Percentiles rank a stretch among this genome's conserved stretches.
Conservation (phyloP, 2,113 vertebrate species). For the Hydropotes inermis region DNA sequence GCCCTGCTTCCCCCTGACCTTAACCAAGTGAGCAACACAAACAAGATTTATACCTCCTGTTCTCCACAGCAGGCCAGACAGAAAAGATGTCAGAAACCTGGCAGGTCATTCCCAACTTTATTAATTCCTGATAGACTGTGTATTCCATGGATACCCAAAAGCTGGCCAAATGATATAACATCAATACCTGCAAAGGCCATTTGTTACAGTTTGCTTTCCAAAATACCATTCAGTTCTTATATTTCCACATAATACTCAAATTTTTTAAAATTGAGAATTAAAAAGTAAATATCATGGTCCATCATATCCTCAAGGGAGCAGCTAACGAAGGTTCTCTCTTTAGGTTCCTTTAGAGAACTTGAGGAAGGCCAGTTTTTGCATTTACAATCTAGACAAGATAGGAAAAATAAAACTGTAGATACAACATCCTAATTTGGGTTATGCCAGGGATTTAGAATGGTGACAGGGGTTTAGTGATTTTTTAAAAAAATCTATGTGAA, state of each 20-base stretch:
- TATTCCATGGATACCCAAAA: not conserved
- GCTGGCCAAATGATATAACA: not conserved
- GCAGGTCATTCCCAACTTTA: not conserved
- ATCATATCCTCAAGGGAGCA: not conserved
- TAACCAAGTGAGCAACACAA: not conserved
- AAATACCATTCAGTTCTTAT: not conserved
- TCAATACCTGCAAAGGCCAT: not conserved
- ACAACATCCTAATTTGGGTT: not conserved
- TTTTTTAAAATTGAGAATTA: not conserved
- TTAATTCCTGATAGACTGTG: not conserved
- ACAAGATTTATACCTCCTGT: not conserved
- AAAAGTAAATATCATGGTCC: not conserved
- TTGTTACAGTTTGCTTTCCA: constrained; percentile 9
- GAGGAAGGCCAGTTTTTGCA: not conserved
- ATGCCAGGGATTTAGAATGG: not conserved
- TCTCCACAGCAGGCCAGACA: not conserved
- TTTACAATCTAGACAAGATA: not conserved
- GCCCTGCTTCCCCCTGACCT: not conserved
- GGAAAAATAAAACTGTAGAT: not conserved
- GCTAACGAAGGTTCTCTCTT: not conserved
- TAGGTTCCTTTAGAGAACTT: not conserved
- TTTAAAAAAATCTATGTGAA: not conserved
- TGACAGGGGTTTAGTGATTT: not conserved
- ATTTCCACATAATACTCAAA: constrained; percentile 13
- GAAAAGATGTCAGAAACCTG: not conserved